These are phyloP conservation scores for Lasioglossum lativentre DNA, from an alignment of 2,888 invertebrate genomes.

Conservation along the genomic window DNA sequence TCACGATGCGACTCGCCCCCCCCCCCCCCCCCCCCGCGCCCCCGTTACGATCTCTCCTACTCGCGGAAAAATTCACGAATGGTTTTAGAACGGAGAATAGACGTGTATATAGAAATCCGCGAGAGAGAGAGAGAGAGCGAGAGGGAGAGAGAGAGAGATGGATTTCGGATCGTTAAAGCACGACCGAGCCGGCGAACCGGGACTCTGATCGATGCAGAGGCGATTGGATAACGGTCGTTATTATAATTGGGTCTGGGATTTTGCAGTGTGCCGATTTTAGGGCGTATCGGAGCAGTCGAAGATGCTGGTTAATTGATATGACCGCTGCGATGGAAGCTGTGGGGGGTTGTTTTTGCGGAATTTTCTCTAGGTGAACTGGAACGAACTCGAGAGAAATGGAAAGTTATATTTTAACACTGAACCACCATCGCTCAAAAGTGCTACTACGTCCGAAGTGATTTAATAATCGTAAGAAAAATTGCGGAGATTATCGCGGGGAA, in stretches of 20 bases:
- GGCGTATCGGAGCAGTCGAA: too few species aligned
- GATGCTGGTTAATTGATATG: not conserved
- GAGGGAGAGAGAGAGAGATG: not conserved
- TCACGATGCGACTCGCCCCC: constrained; percentile 18
- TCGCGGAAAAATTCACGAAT: not conserved
- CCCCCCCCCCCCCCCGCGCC: too few species aligned
- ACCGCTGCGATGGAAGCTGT: too few species aligned
- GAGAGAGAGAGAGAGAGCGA: not conserved
- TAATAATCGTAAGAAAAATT: too few species aligned
- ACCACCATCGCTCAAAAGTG: too few species aligned
- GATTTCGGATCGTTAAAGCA: not conserved
- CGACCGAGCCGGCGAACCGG: not conserved
- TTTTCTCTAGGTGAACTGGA: too few species aligned
- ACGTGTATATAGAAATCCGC: not conserved
- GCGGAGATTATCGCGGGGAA: too few species aligned
- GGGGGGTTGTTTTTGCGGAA: too few species aligned
- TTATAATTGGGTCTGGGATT: not conserved
- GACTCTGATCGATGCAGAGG: not conserved
- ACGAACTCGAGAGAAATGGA: too few species aligned
- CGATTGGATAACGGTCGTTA: not conserved
- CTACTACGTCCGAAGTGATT: too few species aligned
- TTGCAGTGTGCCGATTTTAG: not conserved
- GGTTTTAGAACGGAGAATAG: not conserved
- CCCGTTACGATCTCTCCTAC: not conserved
- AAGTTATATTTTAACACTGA: too few species aligned